Conservation (phyloP, 2,797 vertebrate genomes). For the Anguilla pacifica region DNA sequence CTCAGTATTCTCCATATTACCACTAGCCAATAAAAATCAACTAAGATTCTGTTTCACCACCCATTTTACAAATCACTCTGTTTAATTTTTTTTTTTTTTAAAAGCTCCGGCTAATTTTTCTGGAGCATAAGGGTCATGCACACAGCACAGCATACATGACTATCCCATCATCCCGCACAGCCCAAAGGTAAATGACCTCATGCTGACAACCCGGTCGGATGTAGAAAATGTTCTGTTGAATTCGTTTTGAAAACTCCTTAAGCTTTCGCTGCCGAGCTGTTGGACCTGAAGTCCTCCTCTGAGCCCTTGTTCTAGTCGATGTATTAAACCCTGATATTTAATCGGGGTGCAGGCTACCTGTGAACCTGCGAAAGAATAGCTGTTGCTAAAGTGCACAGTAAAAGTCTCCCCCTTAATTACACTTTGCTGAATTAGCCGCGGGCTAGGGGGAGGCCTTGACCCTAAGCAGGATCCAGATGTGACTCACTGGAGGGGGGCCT, state of each 20-base stretch:
- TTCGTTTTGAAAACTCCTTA: neutral
- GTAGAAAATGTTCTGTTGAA: neutral
- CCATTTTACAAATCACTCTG: conserved; percentile 46
- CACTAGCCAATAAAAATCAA: conserved; percentile 27
- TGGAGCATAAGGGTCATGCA: conserved; percentile 61
- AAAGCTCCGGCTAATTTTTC: neutral
- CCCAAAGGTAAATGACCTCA: neutral
- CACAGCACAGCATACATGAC: neutral
- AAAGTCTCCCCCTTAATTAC: conserved; percentile 94
- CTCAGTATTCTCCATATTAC: conserved; percentile 32
- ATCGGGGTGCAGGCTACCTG: neutral
- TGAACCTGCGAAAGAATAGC: neutral
- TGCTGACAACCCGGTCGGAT: neutral
- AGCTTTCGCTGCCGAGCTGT: neutral
- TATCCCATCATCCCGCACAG: neutral
- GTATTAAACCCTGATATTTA: neutral
- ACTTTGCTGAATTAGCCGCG: conserved; percentile 88
- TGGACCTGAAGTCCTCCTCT: neutral
- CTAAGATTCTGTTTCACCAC: conserved; percentile 43
- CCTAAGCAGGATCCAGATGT: conserved; percentile 99
- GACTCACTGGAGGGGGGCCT: conserved; percentile 85
- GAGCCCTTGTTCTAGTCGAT: neutral
- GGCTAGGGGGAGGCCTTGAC: conserved; percentile 95
- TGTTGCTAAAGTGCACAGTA: conserved; percentile 85
- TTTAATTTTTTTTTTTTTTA: conserved; percentile 50